Evolutionary conservation across 2,113 vertebrate genomes (phyloP).

Genomic region (Plotosus lineatus): DNA sequence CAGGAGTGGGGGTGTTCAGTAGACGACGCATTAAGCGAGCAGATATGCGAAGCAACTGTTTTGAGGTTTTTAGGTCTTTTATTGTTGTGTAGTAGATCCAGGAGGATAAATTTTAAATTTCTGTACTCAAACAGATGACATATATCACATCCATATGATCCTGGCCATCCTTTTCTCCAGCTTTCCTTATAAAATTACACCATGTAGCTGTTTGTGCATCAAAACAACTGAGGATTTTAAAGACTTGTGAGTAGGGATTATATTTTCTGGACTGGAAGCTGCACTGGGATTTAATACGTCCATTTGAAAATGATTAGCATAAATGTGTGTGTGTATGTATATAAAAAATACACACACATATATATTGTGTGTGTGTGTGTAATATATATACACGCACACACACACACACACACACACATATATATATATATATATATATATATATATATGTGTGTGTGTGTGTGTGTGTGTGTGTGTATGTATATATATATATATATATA

Average conservation of each 20-base stretch:
- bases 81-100: slow-evolving; percentile 10
- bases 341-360: too few species aligned
- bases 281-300: background rate
- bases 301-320: too few species aligned
- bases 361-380: too few species aligned
- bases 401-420: too few species aligned
- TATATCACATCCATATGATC: background rate
- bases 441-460: too few species aligned
- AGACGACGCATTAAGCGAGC: slow-evolving; percentile 9
- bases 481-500: too few species aligned
- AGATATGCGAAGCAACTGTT: slow-evolving; percentile 30
- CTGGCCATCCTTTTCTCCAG: background rate
- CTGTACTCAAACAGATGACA: background rate
- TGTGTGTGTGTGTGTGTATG: too few species aligned
- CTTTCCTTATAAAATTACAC: background rate
- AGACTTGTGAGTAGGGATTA: background rate
- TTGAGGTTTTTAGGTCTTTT: slow-evolving; percentile 16
- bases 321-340: too few species aligned
- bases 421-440: too few species aligned
- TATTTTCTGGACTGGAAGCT: background rate
- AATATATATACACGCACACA: too few species aligned
- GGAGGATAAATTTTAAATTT: slow-evolving; percentile 19
- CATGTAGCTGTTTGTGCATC: background rate
- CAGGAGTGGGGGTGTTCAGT: background rate
- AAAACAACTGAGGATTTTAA: background rate